Conservation (phyloP, 2,113 vertebrate species). For the Carollia perspicillata region DNA sequence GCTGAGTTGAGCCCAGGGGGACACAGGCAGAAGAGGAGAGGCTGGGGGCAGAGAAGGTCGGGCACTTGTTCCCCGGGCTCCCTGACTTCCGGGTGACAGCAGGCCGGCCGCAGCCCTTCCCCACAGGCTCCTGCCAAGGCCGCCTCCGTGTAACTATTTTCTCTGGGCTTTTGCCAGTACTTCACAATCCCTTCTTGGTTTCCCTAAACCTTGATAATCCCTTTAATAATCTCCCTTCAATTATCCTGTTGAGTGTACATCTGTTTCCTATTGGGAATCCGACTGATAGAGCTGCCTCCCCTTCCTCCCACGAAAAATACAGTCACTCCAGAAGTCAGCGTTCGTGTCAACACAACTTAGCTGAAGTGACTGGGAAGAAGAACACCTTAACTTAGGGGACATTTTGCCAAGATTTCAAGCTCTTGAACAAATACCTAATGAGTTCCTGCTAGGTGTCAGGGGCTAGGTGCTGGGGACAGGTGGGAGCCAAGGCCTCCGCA, state of each 20-base stretch:
- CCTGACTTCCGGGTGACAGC: neutral
- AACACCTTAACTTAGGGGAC: neutral
- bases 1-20: neutral
- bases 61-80: neutral
- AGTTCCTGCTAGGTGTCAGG: neutral
- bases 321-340: neutral
- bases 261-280: constrained; percentile 1
- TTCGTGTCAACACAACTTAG: neutral
- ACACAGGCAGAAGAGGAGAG: neutral
- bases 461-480: neutral
- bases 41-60: neutral
- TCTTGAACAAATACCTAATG: neutral
- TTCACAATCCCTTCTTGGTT: neutral
- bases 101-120: neutral
- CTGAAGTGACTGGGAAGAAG: no score
- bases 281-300: neutral
- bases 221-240: neutral
- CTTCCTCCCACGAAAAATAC: neutral
- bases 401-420: neutral
- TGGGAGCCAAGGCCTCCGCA: fast-evolving
- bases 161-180: neutral
- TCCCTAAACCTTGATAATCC: neutral
- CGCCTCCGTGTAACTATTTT: neutral
- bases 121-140: neutral
- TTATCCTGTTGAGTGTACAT: neutral